These are phyloP conservation scores for Diaprepes abbreviatus DNA, from an alignment of 2,888 invertebrate species.

Conservation along the genomic window DNA sequence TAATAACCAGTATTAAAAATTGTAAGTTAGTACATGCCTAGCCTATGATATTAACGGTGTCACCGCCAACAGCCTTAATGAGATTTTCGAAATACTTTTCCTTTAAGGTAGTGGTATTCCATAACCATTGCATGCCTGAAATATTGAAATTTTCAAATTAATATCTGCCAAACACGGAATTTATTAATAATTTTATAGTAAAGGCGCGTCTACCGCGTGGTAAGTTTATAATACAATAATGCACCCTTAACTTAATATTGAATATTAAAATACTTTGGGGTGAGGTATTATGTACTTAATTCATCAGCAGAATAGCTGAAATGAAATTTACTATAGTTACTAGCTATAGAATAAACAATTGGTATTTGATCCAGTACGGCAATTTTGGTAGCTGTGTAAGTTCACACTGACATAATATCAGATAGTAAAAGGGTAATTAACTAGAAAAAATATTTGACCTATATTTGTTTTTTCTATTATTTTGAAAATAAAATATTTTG, in stretches of 20 bases:
- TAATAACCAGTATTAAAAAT: conserved; percentile 27
- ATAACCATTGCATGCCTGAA: conserved; percentile 27
- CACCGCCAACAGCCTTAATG: conserved; percentile 9
- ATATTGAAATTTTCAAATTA: conserved; percentile 39
- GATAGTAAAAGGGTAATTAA: too few species aligned
- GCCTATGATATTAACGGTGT: conserved; percentile 21
- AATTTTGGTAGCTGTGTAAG: too few species aligned
- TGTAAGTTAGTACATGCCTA: conserved; percentile 15
- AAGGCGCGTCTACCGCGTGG: conserved; percentile 51
- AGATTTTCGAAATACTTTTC: conserved; percentile 37
- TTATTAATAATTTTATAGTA: conserved; percentile 53
- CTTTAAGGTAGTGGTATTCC: conserved; percentile 25
- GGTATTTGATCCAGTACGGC: too few species aligned
- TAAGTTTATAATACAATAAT: conserved; percentile 53
- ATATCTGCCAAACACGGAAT: conserved; percentile 45
- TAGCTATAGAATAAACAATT: too few species aligned
- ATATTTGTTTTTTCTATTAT: too few species aligned
- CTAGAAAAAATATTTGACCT: too few species aligned
- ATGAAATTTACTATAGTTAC: neutral
- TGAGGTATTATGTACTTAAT: neutral
- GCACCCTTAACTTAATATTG: conserved; percentile 49
- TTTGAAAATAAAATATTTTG: too few species aligned
- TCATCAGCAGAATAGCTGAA: neutral
- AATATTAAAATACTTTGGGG: conserved; percentile 30
- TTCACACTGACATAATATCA: too few species aligned